A percentile compares a stretch with the other conserved stretches of the same genome.
phyloP scores from a whole-genome alignment of 2,888 invertebrate species.

The Cartodere bifasciata region DNA sequence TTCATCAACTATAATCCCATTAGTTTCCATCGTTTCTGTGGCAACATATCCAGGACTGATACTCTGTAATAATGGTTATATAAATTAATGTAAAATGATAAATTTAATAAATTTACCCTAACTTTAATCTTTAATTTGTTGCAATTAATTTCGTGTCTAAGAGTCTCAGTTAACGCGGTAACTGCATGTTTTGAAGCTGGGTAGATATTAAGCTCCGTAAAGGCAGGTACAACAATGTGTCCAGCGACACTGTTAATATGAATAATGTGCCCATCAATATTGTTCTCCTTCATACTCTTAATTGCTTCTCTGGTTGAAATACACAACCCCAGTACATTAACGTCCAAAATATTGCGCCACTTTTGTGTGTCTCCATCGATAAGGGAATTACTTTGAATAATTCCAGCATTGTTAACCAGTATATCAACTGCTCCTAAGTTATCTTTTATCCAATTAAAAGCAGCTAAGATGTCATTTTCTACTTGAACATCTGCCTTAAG shows the following conservation, averaged over 20 bases:
- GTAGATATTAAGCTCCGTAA: slow-evolving; percentile 14
- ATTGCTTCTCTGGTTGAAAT: slow-evolving; percentile 23
- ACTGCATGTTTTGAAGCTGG: slow-evolving; percentile 18
- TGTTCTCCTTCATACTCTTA: slow-evolving; percentile 19
- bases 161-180: slow-evolving; percentile 16
- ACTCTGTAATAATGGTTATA: slow-evolving; percentile 36
- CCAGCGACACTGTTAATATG: slow-evolving; percentile 25
- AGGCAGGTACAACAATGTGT: slow-evolving; percentile 18
- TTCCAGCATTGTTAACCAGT: slow-evolving; percentile 19
- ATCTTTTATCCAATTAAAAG: slow-evolving; percentile 16
- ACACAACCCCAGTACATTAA: slow-evolving; percentile 18
- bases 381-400: slow-evolving; percentile 11
- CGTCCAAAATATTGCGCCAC: slow-evolving; percentile 14
- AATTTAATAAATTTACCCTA: slow-evolving; percentile 12
- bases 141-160: slow-evolving; percentile 14
- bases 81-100: slow-evolving; percentile 3
- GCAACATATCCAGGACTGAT: slow-evolving; percentile 50
- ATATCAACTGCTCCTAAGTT: slow-evolving; percentile 18
- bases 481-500: slow-evolving; percentile 15
- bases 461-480: slow-evolving; percentile 17
- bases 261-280: slow-evolving; percentile 24
- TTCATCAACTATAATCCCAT: slow-evolving; percentile 2
- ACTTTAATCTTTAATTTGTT: slow-evolving; percentile 13
- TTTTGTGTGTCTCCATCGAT: slow-evolving; percentile 13
- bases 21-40: slow-evolving; percentile 37